A percentile compares a stretch with the other conserved stretches of the same genome.
These are phyloP conservation scores for Theretra japonica DNA, from an alignment of 2,888 invertebrate species.

Conservation along the genomic window DNA sequence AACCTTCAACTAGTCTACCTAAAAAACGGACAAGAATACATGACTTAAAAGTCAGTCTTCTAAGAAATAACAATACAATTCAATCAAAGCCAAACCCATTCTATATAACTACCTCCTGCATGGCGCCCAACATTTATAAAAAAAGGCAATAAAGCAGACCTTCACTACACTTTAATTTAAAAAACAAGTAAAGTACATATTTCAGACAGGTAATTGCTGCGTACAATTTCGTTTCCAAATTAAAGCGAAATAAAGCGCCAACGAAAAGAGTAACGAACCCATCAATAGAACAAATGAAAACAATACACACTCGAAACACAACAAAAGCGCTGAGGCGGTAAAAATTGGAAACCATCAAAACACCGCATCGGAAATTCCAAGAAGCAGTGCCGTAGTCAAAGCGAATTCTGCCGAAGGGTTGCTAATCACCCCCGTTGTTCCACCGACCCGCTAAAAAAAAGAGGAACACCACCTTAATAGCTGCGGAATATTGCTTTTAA, in stretches of 20 bases:
- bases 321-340: conserved; percentile 6
- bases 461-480: conserved; percentile 53
- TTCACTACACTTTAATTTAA: too few species aligned
- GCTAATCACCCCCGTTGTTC: conserved; percentile 69
- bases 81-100: too few species aligned
- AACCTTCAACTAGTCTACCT: too few species aligned
- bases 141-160: too few species aligned
- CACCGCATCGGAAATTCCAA: conserved; percentile 56
- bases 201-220: too few species aligned
- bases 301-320: conserved; percentile 10
- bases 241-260: not conserved
- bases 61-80: too few species aligned
- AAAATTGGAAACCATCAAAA: conserved; percentile 46
- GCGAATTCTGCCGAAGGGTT: conserved; percentile 59
- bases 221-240: too few species aligned
- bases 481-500: conserved; percentile 45
- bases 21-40: too few species aligned
- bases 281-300: conserved; percentile 12
- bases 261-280: conserved; percentile 2
- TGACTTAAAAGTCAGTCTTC: too few species aligned
- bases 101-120: too few species aligned
- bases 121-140: too few species aligned
- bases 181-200: too few species aligned
- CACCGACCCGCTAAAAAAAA: conserved; percentile 49
- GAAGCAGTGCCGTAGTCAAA: conserved; percentile 62